A percentile compares a stretch with the other conserved stretches of the same genome.
Conservation (phyloP, 2,797 vertebrate species). For the Clarias pachynema region DNA sequence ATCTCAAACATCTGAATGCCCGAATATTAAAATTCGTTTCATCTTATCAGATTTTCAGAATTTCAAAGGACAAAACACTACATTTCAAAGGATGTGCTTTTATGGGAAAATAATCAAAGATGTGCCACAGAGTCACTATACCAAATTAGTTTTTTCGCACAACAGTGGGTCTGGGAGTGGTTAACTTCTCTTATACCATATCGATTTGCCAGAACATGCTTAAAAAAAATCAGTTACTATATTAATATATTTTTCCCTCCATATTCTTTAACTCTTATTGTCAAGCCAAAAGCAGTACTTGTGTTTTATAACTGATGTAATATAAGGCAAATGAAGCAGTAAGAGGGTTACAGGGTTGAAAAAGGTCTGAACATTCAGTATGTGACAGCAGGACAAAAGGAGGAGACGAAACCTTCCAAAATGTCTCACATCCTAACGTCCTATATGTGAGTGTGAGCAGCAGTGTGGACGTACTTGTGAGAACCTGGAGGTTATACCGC, state of each 20-base stretch:
- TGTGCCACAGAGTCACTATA: neutral
- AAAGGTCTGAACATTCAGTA: neutral
- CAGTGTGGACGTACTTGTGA: conserved; percentile 82
- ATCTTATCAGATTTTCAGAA: neutral
- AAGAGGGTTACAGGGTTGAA: conserved; percentile 40
- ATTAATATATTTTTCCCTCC: neutral
- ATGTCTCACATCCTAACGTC: neutral
- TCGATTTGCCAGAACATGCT: neutral
- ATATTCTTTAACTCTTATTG: neutral
- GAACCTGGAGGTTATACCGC: conserved; percentile 83
- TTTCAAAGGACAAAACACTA: neutral
- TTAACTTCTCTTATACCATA: neutral
- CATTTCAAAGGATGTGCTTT: neutral
- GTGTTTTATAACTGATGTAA: neutral
- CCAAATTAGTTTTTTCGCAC: neutral
- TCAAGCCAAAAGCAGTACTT: neutral
- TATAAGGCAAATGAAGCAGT: conserved; percentile 25
- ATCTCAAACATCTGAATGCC: neutral
- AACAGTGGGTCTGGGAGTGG: neutral
- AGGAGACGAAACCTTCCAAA: neutral
- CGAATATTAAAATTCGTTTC: neutral
- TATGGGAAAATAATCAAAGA: neutral
- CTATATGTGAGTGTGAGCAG: conserved; percentile 28
- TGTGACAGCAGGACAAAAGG: neutral
- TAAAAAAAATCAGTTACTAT: no score